Percentiles rank a stretch among this genome's conserved stretches.
phyloP scores from a whole-genome alignment of 2,113 vertebrate genomes.

The Engraulis encrasicolus region DNA sequence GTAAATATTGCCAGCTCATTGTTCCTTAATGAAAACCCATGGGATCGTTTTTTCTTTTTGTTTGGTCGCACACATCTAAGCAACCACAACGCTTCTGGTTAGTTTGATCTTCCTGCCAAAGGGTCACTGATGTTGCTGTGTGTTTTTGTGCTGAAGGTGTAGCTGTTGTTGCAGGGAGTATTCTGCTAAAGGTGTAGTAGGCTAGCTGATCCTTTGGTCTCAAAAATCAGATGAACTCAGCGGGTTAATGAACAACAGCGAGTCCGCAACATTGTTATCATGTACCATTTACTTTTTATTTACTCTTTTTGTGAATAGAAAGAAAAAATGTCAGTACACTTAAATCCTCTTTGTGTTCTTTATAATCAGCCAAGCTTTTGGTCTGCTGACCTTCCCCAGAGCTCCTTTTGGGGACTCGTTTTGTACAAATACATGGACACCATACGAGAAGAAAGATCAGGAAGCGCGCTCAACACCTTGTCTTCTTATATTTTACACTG shows the following conservation, averaged over 20 bases:
- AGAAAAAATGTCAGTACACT: too few relatives aligned
- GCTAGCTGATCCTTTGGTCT: not conserved
- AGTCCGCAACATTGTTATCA: too few relatives aligned
- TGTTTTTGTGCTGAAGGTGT: not conserved
- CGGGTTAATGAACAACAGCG: not conserved
- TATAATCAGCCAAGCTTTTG: too few relatives aligned
- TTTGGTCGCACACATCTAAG: constrained; percentile 23
- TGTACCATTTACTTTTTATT: too few relatives aligned
- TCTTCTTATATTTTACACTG: too few relatives aligned
- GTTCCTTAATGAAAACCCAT: constrained; percentile 27
- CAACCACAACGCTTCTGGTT: constrained; percentile 16
- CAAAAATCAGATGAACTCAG: not conserved
- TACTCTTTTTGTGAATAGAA: too few relatives aligned
- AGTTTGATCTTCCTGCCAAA: constrained; percentile 33
- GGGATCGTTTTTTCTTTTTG: constrained; percentile 4
- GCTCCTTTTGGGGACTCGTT: too few relatives aligned
- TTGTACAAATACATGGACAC: too few relatives aligned
- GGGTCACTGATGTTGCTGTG: not conserved
- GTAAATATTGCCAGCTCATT: constrained; percentile 32
- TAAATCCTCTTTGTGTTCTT: too few relatives aligned
- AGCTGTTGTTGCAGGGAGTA: not conserved
- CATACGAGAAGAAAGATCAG: too few relatives aligned
- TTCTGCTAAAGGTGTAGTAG: not conserved
- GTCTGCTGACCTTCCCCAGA: too few relatives aligned
- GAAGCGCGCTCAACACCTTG: too few relatives aligned